These are phyloP conservation scores for Drosophila takahashii DNA, from an alignment of 1,140 invertebrate species.

Conservation along the genomic window DNA sequence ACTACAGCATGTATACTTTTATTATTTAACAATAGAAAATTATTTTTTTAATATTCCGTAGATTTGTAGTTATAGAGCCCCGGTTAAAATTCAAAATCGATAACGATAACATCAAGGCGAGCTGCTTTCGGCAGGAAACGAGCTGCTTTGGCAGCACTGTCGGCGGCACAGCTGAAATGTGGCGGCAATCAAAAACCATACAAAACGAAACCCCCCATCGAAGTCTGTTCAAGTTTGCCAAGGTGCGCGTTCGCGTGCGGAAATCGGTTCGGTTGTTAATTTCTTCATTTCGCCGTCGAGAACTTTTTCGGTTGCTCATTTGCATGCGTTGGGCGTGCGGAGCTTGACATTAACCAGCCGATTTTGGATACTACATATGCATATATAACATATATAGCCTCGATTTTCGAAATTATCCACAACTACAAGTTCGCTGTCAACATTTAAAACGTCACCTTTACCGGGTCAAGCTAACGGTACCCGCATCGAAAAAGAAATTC, in stretches of 20 bases:
- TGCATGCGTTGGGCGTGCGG: constrained; percentile 38
- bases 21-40: no score
- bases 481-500: constrained; percentile 69
- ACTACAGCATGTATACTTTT: no score
- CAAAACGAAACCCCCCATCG: neutral
- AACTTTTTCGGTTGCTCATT: constrained; percentile 42
- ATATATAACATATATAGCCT: constrained; percentile 16
- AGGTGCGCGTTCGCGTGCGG: constrained; percentile 36
- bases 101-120: neutral
- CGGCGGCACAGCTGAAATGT: constrained; percentile 30
- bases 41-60: no score
- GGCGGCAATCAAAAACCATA: constrained; percentile 30
- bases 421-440: constrained; percentile 11
- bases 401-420: constrained; percentile 2
- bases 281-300: constrained; percentile 12
- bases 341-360: constrained; percentile 24
- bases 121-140: neutral
- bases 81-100: neutral
- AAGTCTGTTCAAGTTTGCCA: constrained; percentile 39
- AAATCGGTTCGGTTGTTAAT: neutral
- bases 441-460: constrained; percentile 39
- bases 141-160: neutral
- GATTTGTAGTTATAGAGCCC: neutral
- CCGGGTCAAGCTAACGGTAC: constrained; percentile 77
- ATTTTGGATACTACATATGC: constrained; percentile 13